A percentile compares a stretch with the other conserved stretches of the same genome.
These are phyloP conservation scores for Prionailurus bengalensis DNA, from an alignment of 2,113 vertebrate species.

Conservation along the genomic window DNA sequence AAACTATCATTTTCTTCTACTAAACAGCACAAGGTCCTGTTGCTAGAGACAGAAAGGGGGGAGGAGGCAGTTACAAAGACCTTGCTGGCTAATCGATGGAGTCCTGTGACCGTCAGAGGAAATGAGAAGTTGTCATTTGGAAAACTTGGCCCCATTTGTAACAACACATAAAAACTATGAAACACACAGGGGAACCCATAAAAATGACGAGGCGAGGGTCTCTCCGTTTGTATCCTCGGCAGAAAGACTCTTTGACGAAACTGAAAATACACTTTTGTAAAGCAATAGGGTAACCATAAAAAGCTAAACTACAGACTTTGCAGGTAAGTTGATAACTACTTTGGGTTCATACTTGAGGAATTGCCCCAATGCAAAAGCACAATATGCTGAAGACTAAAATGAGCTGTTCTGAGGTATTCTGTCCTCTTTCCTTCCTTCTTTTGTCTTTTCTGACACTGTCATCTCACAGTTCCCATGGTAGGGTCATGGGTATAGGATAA, in stretches of 20 bases:
- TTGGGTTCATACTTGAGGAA: not conserved
- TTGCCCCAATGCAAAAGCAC: not conserved
- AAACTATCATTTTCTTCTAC: constrained; percentile 71
- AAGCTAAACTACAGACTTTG: not conserved
- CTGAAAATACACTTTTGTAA: constrained; percentile 53
- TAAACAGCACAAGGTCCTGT: constrained; percentile 69
- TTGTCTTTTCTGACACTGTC: not conserved
- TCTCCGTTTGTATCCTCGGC: constrained; percentile 56
- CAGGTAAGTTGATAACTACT: constrained; percentile 41
- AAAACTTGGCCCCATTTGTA: constrained; percentile 68
- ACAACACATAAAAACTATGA: constrained; percentile 66
- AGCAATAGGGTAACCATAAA: not conserved
- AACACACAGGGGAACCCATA: constrained; percentile 42
- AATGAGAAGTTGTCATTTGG: constrained; percentile 61
- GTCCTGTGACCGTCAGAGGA: not conserved
- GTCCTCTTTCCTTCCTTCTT: not conserved
- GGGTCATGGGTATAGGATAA: not conserved
- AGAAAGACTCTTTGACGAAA: constrained; percentile 59
- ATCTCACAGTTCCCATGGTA: not conserved
- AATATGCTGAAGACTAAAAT: not conserved
- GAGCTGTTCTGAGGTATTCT: not conserved
- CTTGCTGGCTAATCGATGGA: constrained; percentile 69
- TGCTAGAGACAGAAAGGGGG: not conserved
- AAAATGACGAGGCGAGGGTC: not conserved
- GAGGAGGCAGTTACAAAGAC: constrained; percentile 14